Evolutionary conservation across 2,113 vertebrate genomes (phyloP), one percentile per base, ranked within the genome.

Genomic region (Plecotus auritus): DNA sequence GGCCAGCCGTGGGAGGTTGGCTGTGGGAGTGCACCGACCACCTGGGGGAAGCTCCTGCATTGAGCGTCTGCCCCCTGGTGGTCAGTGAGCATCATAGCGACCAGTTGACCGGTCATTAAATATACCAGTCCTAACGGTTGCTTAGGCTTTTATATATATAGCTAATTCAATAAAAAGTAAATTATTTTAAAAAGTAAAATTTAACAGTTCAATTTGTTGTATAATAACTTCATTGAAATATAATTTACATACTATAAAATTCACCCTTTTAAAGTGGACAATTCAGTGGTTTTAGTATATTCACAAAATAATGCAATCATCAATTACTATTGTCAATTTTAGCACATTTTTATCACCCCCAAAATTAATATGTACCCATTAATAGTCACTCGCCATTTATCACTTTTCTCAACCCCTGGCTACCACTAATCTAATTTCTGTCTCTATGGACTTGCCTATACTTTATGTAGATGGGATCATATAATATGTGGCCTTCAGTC

Each of bases 161-260:
- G 23, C 30, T 64, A 64, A 30, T 64, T 64, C 61, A 64, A 64
- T 64, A 32, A 64, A 64, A 82, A 93, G 35, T 76, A 95, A 83
- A 81, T 73, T 92, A 14, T 66, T 54, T n/a, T 35, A 59, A 80
- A 96, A 92, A 78, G 20, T 61, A 73, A 95, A 85, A 85, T 49
- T 28, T 86, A 84, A 40, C 11, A 51, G 14, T 47, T 90, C 22
- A 7, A 11, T 5, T 12, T 94, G 64, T 64, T 73, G 16, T 70
- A n/a, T 61, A 81, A 81, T 23, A 76, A 35, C 9, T 95, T 56
- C 56, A 76, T 77, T 76, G 35, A 28, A 26, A 54, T 85, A 17
- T 61, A 90, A 77, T 92, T 61, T 85, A 81, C 8, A 45, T 80
- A 54, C 32, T 35, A 70, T 64, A 92, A 86, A 70, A 76, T 64